Conservation (phyloP, 1,140 invertebrate species). For the Megathymus violae region DNA sequence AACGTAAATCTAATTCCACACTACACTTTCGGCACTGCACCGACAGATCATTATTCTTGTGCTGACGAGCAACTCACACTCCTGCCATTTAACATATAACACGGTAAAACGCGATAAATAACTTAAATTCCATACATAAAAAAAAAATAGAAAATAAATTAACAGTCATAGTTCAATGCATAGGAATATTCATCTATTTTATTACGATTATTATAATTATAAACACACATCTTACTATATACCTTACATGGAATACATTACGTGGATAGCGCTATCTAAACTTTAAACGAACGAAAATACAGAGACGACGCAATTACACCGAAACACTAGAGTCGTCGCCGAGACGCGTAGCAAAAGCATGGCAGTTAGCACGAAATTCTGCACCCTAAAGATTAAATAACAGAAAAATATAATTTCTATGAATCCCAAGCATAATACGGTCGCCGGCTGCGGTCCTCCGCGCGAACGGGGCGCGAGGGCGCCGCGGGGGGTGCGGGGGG, state of each 20-base stretch:
- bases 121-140: slow-evolving; percentile 72
- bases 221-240: slow-evolving; percentile 73
- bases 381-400: slow-evolving; percentile 79
- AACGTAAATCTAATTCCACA: slow-evolving; percentile 58
- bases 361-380: slow-evolving; percentile 78
- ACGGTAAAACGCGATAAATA: slow-evolving; percentile 75
- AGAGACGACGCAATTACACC: slow-evolving; percentile 52
- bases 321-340: slow-evolving; percentile 67
- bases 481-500: too few relatives aligned
- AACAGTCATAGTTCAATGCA: slow-evolving; percentile 80
- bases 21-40: slow-evolving; percentile 53
- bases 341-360: slow-evolving; percentile 77
- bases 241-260: slow-evolving; percentile 79
- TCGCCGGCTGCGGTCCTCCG: slow-evolving; percentile 27
- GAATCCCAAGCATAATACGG: slow-evolving; percentile 63
- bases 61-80: slow-evolving; percentile 49
- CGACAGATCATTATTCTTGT: slow-evolving; percentile 68
- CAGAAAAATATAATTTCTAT: slow-evolving; percentile 71
- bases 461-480: too few relatives aligned
- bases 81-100: slow-evolving; percentile 57
- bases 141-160: slow-evolving; percentile 79
- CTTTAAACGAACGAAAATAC: slow-evolving; percentile 54
- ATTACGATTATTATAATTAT: slow-evolving; percentile 61
- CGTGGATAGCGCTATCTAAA: slow-evolving; percentile 65
- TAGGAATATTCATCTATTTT: slow-evolving; percentile 71